Evolutionary conservation across 2,888 invertebrate species (phyloP).

Genomic region (Cephus nigrinus): DNA sequence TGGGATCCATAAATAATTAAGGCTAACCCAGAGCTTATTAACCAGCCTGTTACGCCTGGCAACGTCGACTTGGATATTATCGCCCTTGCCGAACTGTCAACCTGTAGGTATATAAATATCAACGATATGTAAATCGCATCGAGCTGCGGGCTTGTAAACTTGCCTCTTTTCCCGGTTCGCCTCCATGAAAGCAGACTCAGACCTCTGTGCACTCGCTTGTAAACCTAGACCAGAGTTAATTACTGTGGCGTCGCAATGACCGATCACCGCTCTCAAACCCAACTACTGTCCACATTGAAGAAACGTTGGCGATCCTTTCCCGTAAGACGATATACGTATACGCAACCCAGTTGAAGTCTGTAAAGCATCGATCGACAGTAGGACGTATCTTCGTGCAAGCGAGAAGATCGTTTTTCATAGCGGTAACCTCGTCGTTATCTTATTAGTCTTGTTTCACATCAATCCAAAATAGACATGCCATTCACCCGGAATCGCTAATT

Average conservation of each 20-base stretch:
- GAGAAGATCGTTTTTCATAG: not conserved
- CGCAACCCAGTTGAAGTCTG: too few relatives aligned
- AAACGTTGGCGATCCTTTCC: not conserved
- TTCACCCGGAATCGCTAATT: not conserved
- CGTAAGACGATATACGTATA: not conserved
- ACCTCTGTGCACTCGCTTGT: not conserved
- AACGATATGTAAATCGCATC: not conserved
- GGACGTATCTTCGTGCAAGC: not conserved
- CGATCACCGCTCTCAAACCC: slow-evolving; percentile 29
- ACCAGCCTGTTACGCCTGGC: not conserved
- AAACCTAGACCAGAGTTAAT: slow-evolving; percentile 31
- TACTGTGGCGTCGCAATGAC: slow-evolving; percentile 40
- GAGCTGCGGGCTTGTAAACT: not conserved
- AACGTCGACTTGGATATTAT: not conserved
- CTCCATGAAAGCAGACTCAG: not conserved
- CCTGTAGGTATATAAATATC: not conserved
- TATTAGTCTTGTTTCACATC: not conserved
- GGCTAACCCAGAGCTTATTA: not conserved
- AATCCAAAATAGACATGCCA: not conserved
- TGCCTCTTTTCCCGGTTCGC: not conserved
- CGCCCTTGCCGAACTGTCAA: not conserved
- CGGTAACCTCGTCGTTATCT: not conserved
- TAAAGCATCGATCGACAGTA: not conserved
- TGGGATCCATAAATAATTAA: not conserved
- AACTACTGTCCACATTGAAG: not conserved